Evolutionary conservation across 2,888 invertebrate species (phyloP).

Genomic region (Lapara coniferarum): DNA sequence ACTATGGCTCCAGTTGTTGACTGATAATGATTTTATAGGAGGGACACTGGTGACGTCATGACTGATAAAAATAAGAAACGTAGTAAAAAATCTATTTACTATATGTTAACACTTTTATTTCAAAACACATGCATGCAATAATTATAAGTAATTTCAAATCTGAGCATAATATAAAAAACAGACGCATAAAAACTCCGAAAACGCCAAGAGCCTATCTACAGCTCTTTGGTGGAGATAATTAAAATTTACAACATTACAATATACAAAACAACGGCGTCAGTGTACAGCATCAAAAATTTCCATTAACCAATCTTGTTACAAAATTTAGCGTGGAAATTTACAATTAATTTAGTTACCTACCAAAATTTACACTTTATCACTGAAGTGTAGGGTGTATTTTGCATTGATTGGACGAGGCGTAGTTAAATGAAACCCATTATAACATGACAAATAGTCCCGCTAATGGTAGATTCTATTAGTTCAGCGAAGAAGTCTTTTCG

Average conservation of each 20-base stretch:
- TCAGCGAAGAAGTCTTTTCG: too few relatives aligned
- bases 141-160: background rate
- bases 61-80: too few relatives aligned
- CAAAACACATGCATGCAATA: background rate
- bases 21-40: too few relatives aligned
- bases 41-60: too few relatives aligned
- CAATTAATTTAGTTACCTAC: constrained; percentile 16
- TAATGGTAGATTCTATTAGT: constrained; percentile 66
- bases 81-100: too few relatives aligned
- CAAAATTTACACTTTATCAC: background rate
- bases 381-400: constrained; percentile 1
- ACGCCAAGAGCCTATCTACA: background rate
- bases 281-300: constrained; percentile 44
- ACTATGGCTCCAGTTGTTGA: too few relatives aligned
- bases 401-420: constrained; percentile 4
- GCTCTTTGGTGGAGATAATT: constrained; percentile 2
- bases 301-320: constrained; percentile 41
- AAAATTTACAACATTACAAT: constrained; percentile 10
- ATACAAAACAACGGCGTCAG: constrained; percentile 26
- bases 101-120: too few relatives aligned
- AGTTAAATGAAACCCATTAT: constrained; percentile 63
- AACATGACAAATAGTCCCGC: constrained; percentile 59
- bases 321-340: constrained; percentile 23
- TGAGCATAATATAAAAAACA: background rate
- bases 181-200: background rate